Base-by-base conservation (phyloP, 2,888 invertebrate species). In the Idaea aversata region DNA sequence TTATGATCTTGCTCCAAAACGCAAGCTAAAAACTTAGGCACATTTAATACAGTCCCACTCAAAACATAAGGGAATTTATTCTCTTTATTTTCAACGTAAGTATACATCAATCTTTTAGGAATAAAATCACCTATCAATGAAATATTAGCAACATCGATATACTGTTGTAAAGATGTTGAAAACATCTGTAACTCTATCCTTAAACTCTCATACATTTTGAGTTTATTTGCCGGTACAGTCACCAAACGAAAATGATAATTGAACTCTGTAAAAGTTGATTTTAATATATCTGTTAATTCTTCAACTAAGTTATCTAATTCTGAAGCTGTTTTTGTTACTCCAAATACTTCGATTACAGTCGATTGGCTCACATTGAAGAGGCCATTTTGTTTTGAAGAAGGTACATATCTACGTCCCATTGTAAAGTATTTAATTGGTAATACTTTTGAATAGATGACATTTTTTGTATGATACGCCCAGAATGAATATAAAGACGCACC, bases 51-150 rank as follows among this genome's bases (percentile, higher is more conserved):
- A 34, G 95, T 95, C 15, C 97, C 97, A 7, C 95, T 95, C 67
- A 97, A 89, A 57, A 97, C 82, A 77, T 94, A 93, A 10, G 96
- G 94, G 81, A 95, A 97, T 61, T 93, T 90, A 57, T 86, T 86
- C 59, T 94, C 87, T 69, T 94, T 94, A 10, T 94, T 88, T 59
- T 94, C 94, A 35, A 91, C 91, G 79, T 95, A 96, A 59, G 94
- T 95, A 70, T 97, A 95, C 77, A 96, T 88, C 61, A 98, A 89
- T 67, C 98, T 93, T 84, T 97, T 97, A 74, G 97, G 96, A 36
- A 97, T 94, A 80, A 95, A 98, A 76, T 95, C 94, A 10, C 95
- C 95, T 77, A 95, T 95, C 61, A 95, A 80, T 25, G 97, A 96
- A 58, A 98, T 80, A 85, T 95, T 93, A 0, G 96, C 97, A 59